phyloP scores from a whole-genome alignment of 2,113 vertebrate genomes.

The Rhagologus leucostigma region DNA sequence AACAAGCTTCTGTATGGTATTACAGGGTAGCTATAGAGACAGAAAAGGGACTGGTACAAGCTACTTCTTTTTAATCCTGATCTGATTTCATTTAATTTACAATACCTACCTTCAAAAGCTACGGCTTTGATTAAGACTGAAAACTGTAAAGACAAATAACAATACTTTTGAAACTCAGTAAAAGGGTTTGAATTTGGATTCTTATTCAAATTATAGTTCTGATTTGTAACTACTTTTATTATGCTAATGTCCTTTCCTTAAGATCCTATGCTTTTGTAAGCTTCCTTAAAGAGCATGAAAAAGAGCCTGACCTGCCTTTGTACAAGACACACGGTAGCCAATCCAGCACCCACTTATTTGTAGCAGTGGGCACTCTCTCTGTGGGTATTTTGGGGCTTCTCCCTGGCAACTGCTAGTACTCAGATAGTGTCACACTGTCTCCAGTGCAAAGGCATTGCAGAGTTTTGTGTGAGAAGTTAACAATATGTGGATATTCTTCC shows the following conservation, averaged over 20 bases:
- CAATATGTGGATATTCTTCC: neutral
- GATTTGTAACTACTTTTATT: neutral
- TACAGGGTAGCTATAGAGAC: neutral
- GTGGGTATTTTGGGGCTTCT: neutral
- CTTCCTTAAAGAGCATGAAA: neutral
- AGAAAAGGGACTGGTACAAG: neutral
- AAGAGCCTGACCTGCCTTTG: neutral
- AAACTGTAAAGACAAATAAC: neutral
- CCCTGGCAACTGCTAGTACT: neutral
- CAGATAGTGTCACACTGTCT: neutral
- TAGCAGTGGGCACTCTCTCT: neutral
- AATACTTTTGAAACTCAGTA: neutral
- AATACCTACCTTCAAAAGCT: neutral
- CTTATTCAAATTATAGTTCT: neutral
- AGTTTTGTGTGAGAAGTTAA: neutral
- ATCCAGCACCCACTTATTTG: neutral
- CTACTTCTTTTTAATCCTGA: neutral
- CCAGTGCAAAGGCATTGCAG: neutral
- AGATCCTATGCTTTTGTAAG: neutral
- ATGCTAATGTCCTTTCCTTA: neutral
- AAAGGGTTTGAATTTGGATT: neutral
- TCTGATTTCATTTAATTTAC: neutral
- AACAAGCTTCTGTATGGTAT: neutral
- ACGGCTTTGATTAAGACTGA: neutral
- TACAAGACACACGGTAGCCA: neutral